Base-by-base conservation (phyloP, 2,113 vertebrate species). In the Penelope pileata region DNA sequence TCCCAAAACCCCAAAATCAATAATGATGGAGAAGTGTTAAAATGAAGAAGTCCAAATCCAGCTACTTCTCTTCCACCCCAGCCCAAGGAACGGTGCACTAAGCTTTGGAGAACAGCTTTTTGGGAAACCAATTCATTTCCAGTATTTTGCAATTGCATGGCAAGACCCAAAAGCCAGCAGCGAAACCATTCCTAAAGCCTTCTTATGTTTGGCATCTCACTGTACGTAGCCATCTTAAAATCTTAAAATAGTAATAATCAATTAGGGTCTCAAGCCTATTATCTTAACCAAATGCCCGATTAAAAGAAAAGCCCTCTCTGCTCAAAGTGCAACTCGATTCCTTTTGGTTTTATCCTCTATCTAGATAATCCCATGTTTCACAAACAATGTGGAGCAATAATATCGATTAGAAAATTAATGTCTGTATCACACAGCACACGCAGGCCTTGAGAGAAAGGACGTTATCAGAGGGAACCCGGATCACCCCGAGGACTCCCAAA, bases 181-280 rank as follows among this genome's bases (percentile, higher is more conserved):
- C 24, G 84, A 76, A 88, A 79, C 51, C n/a, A 54, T 86, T 96
- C 91, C 82, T 91, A 81, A 96, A 93, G 70, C 34, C 64, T 88
- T 96, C 80, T 62, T 64, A 73, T 13, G 84, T 90, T 89, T 58
- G 69, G 79, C 78, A 91, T 81, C 88, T 93, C 86, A 67, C 90
- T 95, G 86, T 90, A 94, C 79, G 82, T 54, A 96, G 92, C 83
- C 95, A 95, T 91, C 96, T 96, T 94, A 92, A 96, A 96, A 91
- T 51, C 94, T 97, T 96, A 97, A 97, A 97, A 97, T 96, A 97
- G 95, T 89, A 91, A 94, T 92, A 94, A 94, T 96, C 96, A 96
- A 96, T 97, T 96, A 96, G 96, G 93, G 86, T 91, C 90, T 95
- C 94, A 97, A 97, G 96, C 96, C 93, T 94, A 97, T 97, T 97